Percentiles rank a stretch among this genome's conserved stretches.
phyloP scores from a whole-genome alignment of 2,888 invertebrate species.

The Calliopum simillimum region DNA sequence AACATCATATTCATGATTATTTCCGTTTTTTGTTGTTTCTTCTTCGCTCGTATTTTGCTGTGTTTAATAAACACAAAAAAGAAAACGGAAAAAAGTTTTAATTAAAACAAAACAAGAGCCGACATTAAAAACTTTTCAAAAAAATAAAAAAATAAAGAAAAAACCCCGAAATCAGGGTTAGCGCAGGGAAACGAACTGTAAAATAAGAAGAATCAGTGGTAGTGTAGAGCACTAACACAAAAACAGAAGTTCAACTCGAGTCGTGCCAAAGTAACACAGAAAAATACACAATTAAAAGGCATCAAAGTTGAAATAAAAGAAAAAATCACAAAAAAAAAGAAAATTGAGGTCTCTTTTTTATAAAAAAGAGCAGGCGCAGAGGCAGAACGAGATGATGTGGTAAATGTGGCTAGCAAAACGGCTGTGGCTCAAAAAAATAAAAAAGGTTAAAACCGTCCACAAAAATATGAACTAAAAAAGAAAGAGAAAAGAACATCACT shows the following conservation, averaged over 20 bases:
- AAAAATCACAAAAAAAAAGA: no score
- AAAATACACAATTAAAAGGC: not conserved
- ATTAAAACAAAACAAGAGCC: slow-evolving; percentile 52
- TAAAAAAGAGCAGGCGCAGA: slow-evolving; percentile 21
- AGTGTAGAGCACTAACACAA: slow-evolving; percentile 1
- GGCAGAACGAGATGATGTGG: slow-evolving; percentile 34
- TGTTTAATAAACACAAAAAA: slow-evolving; percentile 18
- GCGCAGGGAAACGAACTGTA: not conserved
- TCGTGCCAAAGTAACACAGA: slow-evolving; percentile 24
- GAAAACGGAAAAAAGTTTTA: slow-evolving; percentile 47
- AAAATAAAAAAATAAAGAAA: not conserved
- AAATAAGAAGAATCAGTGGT: no score
- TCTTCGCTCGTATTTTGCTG: not conserved
- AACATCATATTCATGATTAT: slow-evolving; percentile 1
- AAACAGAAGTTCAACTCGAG: slow-evolving; percentile 15
- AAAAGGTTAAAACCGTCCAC: slow-evolving; percentile 32
- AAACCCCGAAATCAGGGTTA: slow-evolving; percentile 27
- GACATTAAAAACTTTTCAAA: slow-evolving; percentile 35
- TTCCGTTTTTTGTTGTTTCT: slow-evolving; percentile 11
- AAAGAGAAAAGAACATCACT: slow-evolving; percentile 23
- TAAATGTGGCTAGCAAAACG: slow-evolving; percentile 36
- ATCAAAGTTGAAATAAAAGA: not conserved
- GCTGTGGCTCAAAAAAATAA: slow-evolving; percentile 13
- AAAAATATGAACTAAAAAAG: slow-evolving; percentile 4
- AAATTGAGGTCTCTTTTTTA: not conserved